These are phyloP conservation scores for Trichonephila clavata DNA, from an alignment of 1,140 invertebrate species.

Conservation along the genomic window DNA sequence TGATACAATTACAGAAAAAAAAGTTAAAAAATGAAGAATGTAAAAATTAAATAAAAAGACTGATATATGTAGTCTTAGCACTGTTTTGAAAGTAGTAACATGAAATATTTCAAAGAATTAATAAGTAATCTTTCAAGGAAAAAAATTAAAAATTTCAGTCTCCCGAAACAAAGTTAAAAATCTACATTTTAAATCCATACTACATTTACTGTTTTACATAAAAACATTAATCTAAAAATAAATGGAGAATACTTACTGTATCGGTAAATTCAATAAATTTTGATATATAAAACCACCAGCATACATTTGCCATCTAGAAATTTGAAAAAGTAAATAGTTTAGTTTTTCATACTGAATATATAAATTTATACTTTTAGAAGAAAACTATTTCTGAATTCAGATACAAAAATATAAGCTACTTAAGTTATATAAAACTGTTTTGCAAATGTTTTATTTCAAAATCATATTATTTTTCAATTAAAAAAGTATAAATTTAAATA, in stretches of 20 bases:
- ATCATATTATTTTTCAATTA: no score
- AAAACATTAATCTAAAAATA: neutral
- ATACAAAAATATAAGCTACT: no score
- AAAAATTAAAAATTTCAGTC: neutral
- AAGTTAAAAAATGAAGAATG: no score
- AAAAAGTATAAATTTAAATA: no score
- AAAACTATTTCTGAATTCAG: no score
- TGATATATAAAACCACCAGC: conserved; percentile 93
- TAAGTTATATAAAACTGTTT: no score
- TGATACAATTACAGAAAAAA: no score
- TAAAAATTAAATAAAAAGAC: no score
- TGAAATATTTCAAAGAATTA: neutral
- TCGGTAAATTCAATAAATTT: conserved; percentile 98
- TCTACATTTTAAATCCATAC: neutral
- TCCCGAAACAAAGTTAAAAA: neutral
- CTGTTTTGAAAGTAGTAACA: neutral
- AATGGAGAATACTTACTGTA: conserved; percentile 88
- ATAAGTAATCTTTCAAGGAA: neutral
- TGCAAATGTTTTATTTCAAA: no score
- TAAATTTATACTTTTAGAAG: no score
- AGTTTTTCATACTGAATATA: no score
- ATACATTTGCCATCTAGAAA: conserved; percentile 83
- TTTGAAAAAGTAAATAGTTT: neutral
- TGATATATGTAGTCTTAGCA: no score
- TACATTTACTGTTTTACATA: neutral